Evolutionary conservation across 2,888 invertebrate genomes (phyloP), one percentile per base, ranked within the genome.

Genomic region (Orthonevra nobilis): DNA sequence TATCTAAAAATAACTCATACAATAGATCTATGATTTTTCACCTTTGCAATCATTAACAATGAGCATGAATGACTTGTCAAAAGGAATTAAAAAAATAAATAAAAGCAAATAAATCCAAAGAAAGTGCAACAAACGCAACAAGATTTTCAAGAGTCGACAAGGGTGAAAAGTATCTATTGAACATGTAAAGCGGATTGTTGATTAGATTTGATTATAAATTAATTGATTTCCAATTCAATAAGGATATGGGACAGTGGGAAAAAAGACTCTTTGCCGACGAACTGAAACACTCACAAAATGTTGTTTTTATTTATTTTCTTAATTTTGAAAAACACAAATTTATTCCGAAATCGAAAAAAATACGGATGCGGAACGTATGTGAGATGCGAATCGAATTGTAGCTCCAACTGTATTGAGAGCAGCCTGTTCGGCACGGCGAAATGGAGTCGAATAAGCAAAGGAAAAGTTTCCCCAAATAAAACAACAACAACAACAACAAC

Each of bases 341-440:
- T 38, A 30, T 30, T 66, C 52, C 70, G 72, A 77, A 46, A 44
- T 23, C n/a, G n/a, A n/a, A n/a, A 42, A 66, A 68, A 66, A 48
- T 48, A 54, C 66, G 48, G 50, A 56, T 73, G 50, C 66, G 60
- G 50, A 52, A 54, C 52, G 58, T 50, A 15, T 68, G 46, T 61
- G 46, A 61, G 79, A 79, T 79, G 73, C 79, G 79, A 79, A 61
- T 79, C 79, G 68, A 79, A 73, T 73, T 79, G 79, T 73, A 79
- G 79, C 79, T 79, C 79, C 79, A 79, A 79, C 79, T 79, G 61
- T 66, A 79, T 68, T 79, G 79, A 79, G 79, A 79, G 79, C 73
- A 68, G 56, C 52, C 48, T 48, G 42, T 68, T 68, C 73, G 66
- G 66, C 66, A 56, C 72, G 68, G 60, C 79, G 42, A 79, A 79